Conservation (phyloP, 2,797 vertebrate genomes). For the Acanthiza pusilla region DNA sequence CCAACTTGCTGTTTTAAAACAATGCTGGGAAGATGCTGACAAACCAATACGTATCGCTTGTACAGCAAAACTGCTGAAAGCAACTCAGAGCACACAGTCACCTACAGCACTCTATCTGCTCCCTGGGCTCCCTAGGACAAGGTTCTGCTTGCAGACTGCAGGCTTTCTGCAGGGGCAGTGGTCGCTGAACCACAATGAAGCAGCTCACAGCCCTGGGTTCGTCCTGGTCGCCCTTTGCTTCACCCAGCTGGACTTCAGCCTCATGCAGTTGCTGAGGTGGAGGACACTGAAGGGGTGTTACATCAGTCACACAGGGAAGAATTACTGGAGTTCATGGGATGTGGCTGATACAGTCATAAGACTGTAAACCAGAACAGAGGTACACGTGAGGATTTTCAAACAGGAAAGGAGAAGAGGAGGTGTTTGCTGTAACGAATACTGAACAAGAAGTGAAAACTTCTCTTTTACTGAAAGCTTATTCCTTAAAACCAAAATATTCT, state of each 20-base stretch:
- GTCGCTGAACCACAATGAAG: not conserved
- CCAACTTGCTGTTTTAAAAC: not conserved
- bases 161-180: not conserved
- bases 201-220: not conserved
- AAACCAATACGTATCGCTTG: not conserved
- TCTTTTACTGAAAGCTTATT: not conserved
- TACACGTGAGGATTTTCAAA: not conserved
- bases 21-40: slow-evolving; percentile 23
- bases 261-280: not conserved
- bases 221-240: not conserved
- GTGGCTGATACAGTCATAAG: not conserved
- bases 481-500: not conserved
- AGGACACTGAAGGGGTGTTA: not conserved
- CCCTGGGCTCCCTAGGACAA: not conserved
- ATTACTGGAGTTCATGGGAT: not conserved
- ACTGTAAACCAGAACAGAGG: not conserved
- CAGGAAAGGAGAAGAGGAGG: not conserved
- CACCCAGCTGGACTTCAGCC: not conserved
- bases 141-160: not conserved
- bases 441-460: not conserved
- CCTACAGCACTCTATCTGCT: not conserved
- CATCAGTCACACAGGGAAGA: not conserved
- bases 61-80: not conserved
- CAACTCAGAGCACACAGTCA: not conserved
- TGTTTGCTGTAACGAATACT: not conserved